Evolutionary conservation across 2,888 invertebrate genomes (phyloP), one percentile per base, ranked within the genome.

Genomic region (Lepidochitona cinerea): DNA sequence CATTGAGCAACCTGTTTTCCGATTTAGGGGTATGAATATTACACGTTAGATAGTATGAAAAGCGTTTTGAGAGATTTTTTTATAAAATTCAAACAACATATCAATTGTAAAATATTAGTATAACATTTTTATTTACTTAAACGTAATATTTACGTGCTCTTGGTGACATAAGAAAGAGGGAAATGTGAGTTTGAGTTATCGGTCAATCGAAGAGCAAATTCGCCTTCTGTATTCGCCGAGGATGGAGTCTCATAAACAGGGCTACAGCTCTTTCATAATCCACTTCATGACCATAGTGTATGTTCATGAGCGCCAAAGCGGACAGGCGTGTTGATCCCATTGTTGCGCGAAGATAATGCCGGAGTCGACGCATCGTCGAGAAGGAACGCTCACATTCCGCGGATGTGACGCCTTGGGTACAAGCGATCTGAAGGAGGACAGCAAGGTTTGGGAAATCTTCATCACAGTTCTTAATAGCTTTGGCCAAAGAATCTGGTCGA

Each of bases 151-250:
- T n/a, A n/a, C n/a, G n/a, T n/a, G n/a, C n/a, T n/a, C n/a, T n/a
- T n/a, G n/a, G n/a, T n/a, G n/a, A n/a, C n/a, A n/a, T n/a, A n/a
- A n/a, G n/a, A n/a, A n/a, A n/a, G n/a, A n/a, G n/a, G n/a, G n/a
- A n/a, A n/a, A n/a, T n/a, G n/a, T n/a, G n/a, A n/a, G n/a, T n/a
- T n/a, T n/a, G n/a, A n/a, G n/a, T n/a, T n/a, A n/a, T n/a, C n/a
- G n/a, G n/a, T 68, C 18, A 71, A 35, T 72, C n/a, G 68, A 71
- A 71, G 7, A 72, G 68, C 12, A 72, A 23, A 49, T 32, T 49
- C 23, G 41, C 52, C 82, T 90, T 88, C 82, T 90, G 90, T 36
- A 87, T 77, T 18, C 69, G 70, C 6, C 71, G 67, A 14, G 68
- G 71, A 37, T 70, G 71, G 33, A 71, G 71, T 12, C 41, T 12